Evolutionary conservation across 1,140 invertebrate genomes (phyloP), one percentile per base, ranked within the genome.

Genomic region (Trichonephila clavipes): DNA sequence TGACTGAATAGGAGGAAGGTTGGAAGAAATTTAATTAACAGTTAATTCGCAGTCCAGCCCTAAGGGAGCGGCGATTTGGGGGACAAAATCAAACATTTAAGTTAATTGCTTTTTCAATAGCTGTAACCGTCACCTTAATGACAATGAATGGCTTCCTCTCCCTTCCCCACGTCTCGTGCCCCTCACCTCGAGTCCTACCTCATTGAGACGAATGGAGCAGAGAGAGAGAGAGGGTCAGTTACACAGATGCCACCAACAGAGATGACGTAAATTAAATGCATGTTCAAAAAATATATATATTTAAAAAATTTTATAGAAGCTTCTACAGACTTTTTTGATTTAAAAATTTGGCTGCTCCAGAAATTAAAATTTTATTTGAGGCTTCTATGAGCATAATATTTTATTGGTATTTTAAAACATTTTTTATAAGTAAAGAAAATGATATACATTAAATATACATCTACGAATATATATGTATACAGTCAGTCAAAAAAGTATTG

Each of bases 101-200:
- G 92, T 93, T 88, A 93, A 93, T 93, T 93, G 92, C 92, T 88
- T 88, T 93, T 93, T 93, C 92, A 62, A 93, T 93, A 81, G 85
- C 64, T 64, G 28, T 64, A 40, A 72, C 86, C 85, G 92, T 93
- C 92, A 88, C 66, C 58, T 51, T 93, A 92, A 92, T 92, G 91
- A 92, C 91, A 72, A 92, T 92, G 83, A 28, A 93, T 93, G 92
- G 66, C 16, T 58, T 51, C 12, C 58, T 16, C n/a, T 85, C 51
- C 51, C 21, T 34, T n/a, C 83, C 58, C 51, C 58, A 51, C 6
- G 82, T 59, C 28, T 40, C 34, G 72, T 18, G 72, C n/a, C 28
- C 66, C 72, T 28, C 16, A 40, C 34, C 16, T 77, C n/a, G n/a
- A n/a, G n/a, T 0, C 18, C 51, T 34, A 3, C 34, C 66, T 69